These are phyloP conservation scores for Crotalus tigris DNA, from an alignment of 2,113 vertebrate genomes.

Conservation along the genomic window DNA sequence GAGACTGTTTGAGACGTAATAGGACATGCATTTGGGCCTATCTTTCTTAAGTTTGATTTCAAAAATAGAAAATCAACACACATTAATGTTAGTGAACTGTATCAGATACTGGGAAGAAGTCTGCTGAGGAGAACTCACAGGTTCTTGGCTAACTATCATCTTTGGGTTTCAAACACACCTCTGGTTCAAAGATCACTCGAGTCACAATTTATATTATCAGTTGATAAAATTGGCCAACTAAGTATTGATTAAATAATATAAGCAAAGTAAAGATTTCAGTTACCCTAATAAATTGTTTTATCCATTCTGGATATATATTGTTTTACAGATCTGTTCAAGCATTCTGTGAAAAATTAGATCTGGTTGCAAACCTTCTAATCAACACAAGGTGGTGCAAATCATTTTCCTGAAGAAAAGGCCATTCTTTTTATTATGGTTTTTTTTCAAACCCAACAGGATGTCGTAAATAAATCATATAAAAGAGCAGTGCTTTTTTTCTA, in stretches of 20 bases:
- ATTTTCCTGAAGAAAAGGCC: neutral
- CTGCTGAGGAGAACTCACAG: neutral
- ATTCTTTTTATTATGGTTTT: neutral
- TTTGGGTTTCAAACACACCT: neutral
- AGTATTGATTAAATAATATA: neutral
- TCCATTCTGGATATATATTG: neutral
- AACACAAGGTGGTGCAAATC: constrained; percentile 10
- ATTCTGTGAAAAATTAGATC: neutral
- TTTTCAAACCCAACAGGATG: neutral
- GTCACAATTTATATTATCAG: neutral
- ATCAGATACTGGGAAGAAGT: neutral
- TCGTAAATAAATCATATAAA: neutral
- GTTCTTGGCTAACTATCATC: neutral
- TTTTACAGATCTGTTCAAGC: neutral
- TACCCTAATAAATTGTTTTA: neutral
- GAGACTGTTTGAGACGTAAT: neutral
- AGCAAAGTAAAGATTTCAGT: neutral
- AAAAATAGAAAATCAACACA: neutral
- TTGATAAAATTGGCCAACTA: neutral
- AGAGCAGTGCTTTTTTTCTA: neutral
- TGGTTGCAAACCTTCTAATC: neutral
- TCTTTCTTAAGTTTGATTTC: neutral
- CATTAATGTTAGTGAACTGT: neutral
- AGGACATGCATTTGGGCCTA: neutral
- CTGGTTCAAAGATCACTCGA: neutral